Evolutionary conservation across 1,140 invertebrate species (phyloP), one percentile per base, ranked within the genome.

Genomic region (Parasteatoda tepidariorum): DNA sequence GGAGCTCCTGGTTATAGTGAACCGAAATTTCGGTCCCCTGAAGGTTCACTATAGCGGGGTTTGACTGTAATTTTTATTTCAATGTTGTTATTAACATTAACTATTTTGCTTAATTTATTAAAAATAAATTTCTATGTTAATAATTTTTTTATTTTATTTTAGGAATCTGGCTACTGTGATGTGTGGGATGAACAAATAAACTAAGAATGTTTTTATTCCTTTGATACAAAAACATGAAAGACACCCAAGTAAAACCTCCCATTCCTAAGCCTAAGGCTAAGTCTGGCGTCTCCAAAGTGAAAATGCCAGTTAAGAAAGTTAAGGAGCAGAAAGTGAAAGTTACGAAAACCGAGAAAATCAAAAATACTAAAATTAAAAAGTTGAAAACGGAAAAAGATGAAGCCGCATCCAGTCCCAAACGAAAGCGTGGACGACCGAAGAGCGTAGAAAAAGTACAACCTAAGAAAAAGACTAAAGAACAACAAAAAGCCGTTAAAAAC

Each of bases 201-300:
- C n/a, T n/a, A n/a, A n/a, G n/a, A n/a, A n/a, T n/a, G n/a, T n/a
- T n/a, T n/a, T n/a, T n/a, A n/a, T n/a, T n/a, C n/a, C n/a, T n/a
- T n/a, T n/a, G n/a, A n/a, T n/a, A n/a, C n/a, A n/a, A n/a, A 66
- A 59, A 66, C 28, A 83, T 83, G 81, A 83, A 83, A 30, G 81
- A 83, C 24, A 66, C 61, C 0, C 67, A 61, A 26, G 22, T 48
- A 28, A 81, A 81, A 71, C 26, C 55, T 48, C 55, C 5, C 34
- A 26, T 34, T 24, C 24, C 68, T 28, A 34, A 30, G 26, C 34
- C 81, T 5, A 83, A 73, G 22, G 15, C 68, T 13, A 83, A 83
- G 66, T 2, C 54, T 73, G 81, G 68, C 34, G 26, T 73, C 68
- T 62, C 61, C 13, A 83, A 83, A 28, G 22, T 6, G 9, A 83